Evolutionary conservation across 2,888 invertebrate species (phyloP), one percentile per base, ranked within the genome.

Genomic region (Stenodema calcarata): DNA sequence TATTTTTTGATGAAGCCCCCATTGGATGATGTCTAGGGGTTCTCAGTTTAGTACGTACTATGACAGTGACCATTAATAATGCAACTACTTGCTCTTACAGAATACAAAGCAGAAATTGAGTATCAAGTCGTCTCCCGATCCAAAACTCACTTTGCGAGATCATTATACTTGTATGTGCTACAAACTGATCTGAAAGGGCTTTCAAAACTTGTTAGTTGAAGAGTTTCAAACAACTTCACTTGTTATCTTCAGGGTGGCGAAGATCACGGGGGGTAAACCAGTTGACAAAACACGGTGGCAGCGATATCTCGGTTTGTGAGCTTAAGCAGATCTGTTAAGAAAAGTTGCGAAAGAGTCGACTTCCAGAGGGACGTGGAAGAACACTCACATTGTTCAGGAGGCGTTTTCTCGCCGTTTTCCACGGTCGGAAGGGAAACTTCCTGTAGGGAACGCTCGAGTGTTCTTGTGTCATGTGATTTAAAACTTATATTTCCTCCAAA

Each of bases 281-380:
- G 73, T 75, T 75, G 73, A 75, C 73, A 75, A 75, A 75, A 75
- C 73, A 35, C n/a, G 73, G 9, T 14, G 4, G 35, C 73, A 6
- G 73, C 73, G 73, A 75, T 75, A 75, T 41, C 73, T 30, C 41
- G 73, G 73, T 41, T 75, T 41, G 73, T 41, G 73, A 75, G 73
- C 73, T 75, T 75, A 41, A 75, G 73, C 73, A 75, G 41, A 75
- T 75, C 73, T 41, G 41, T 30, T 75, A 16, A 35, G 73, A 75
- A 75, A 75, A 75, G 73, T 75, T 75, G 18, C 30, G 35, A 75
- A 41, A 28, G 41, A 75, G 35, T 69, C n/a, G 14, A 62, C 62
- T 62, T 23, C 62, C 62, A 62, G 0, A 23, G 23, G 23, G 62
- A 23, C 23, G 18, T 23, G 12, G 62, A 62, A 62, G 54, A 54